phyloP scores from a whole-genome alignment of 2,797 vertebrate species.

The Spondyliosoma cantharus region DNA sequence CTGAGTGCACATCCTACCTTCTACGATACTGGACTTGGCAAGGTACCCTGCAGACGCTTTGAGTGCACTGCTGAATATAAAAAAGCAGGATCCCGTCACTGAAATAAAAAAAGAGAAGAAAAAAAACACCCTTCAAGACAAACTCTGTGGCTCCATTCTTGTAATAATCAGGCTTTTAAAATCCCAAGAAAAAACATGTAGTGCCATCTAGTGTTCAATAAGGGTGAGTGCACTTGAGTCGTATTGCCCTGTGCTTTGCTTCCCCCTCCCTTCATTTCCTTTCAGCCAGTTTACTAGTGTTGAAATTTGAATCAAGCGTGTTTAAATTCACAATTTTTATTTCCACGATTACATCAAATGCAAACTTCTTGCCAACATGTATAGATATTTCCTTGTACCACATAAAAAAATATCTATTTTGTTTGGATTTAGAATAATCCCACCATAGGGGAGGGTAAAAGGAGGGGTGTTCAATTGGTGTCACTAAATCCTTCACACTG shows the following conservation, averaged over 20 bases:
- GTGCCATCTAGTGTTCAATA: constrained; percentile 60
- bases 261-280: too few relatives aligned
- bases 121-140: neutral
- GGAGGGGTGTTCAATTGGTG: too few relatives aligned
- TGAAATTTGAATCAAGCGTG: too few relatives aligned
- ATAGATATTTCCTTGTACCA: neutral
- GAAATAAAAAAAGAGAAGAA: constrained; percentile 66
- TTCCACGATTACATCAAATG: neutral
- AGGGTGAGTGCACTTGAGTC: constrained; percentile 11
- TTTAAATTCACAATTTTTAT: too few relatives aligned
- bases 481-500: too few relatives aligned
- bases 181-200: constrained; percentile 1
- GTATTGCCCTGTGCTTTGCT: too few relatives aligned
- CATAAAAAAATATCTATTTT: neutral
- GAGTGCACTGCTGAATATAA: constrained; percentile 98
- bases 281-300: too few relatives aligned
- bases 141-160: neutral
- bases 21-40: constrained; percentile 98
- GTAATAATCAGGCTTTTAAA: neutral
- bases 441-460: too few relatives aligned
- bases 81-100: constrained; percentile 99
- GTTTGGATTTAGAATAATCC: neutral
- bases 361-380: neutral
- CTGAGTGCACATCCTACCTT: constrained; percentile 86
- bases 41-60: constrained; percentile 95